These are phyloP conservation scores for Microdon myrmicae DNA, from an alignment of 2,888 invertebrate genomes.

Conservation along the genomic window DNA sequence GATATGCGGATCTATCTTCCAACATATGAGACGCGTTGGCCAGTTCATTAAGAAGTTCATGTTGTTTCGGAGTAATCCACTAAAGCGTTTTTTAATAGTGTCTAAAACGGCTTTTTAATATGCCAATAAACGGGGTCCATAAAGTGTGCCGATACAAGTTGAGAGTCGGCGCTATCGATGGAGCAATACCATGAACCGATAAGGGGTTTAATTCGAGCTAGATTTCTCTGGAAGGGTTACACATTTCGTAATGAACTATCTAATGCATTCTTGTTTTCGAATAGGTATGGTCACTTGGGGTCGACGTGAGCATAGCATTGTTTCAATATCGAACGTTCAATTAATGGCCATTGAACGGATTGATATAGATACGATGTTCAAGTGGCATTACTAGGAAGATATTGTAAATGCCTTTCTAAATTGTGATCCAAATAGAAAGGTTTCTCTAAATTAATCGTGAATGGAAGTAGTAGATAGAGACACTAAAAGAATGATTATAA, in stretches of 20 bases:
- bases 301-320: conserved; percentile 2
- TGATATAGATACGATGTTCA: no score
- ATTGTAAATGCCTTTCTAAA: no score
- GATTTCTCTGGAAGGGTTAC: conserved; percentile 38
- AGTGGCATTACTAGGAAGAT: no score
- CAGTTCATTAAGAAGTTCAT: conserved; percentile 39
- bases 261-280: conserved; percentile 13
- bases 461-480: no score
- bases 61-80: conserved; percentile 20
- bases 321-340: conserved; percentile 13
- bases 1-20: not conserved
- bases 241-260: conserved; percentile 16
- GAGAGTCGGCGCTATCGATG: conserved; percentile 27
- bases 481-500: no score
- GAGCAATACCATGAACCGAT: conserved; percentile 24
- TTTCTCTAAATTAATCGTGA: no score
- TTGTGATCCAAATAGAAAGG: no score
- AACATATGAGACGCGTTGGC: not conserved
- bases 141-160: conserved; percentile 31
- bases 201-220: conserved; percentile 41
- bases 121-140: conserved; percentile 43
- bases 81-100: conserved; percentile 45
- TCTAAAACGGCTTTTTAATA: conserved; percentile 44
- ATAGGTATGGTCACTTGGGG: not conserved
- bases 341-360: conserved; percentile 32